Evolutionary conservation across 2,113 vertebrate genomes (phyloP).

Genomic region (Myotis lucifugus): DNA sequence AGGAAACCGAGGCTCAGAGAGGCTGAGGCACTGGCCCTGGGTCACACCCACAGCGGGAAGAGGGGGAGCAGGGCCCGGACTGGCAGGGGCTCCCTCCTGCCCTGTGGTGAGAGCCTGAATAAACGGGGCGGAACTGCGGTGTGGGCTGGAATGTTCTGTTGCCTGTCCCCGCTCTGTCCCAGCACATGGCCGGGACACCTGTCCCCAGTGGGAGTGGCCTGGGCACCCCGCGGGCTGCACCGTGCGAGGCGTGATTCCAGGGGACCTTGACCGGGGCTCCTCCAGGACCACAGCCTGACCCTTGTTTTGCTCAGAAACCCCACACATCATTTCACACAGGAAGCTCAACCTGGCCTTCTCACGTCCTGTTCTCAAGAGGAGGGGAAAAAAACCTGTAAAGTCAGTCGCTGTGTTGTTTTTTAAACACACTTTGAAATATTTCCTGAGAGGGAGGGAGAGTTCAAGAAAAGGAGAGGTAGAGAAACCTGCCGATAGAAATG

Average conservation of each 20-base stretch:
- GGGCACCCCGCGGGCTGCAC: background rate
- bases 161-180: background rate
- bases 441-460: constrained; percentile 60
- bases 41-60: background rate
- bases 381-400: constrained; percentile 58
- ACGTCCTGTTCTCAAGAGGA: constrained; percentile 77
- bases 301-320: constrained; percentile 77
- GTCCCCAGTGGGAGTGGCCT: background rate
- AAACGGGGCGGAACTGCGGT: constrained; percentile 11
- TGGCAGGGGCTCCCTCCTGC: background rate
- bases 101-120: constrained; percentile 21
- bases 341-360: constrained; percentile 74
- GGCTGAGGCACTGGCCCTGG: too few species aligned
- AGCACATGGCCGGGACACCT: background rate
- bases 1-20: constrained; percentile 10
- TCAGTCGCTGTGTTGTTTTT: constrained; percentile 66
- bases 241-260: background rate
- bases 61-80: background rate
- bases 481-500: background rate
- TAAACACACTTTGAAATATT: constrained; percentile 71
- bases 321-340: constrained; percentile 77
- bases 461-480: constrained; percentile 11
- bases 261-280: constrained; percentile 22
- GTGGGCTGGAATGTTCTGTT: constrained; percentile 35
- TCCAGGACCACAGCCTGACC: constrained; percentile 73